Evolutionary conservation across 35 echinoderm and acorn worm genomes (phyloP).

Genomic region (Ophioderma brevispina): DNA sequence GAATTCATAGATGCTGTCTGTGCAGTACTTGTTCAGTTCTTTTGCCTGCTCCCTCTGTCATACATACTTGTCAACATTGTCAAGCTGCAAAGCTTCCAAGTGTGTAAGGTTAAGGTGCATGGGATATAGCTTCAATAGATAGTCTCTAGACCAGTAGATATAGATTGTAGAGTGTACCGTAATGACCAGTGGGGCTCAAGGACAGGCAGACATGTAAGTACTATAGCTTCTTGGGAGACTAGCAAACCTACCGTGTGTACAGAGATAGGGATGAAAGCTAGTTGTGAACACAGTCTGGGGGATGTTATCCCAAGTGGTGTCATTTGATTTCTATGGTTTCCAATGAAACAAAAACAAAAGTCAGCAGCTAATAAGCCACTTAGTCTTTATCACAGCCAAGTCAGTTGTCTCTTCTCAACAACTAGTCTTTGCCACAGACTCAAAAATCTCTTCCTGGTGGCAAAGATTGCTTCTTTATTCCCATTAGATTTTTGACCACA

Average conservation of each 20-base stretch:
- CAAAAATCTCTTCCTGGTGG: not conserved
- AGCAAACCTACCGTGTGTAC: not conserved
- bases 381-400: not conserved
- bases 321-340: not conserved
- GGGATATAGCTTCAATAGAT: not conserved
- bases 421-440: not conserved
- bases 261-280: not conserved
- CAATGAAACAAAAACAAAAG: not conserved
- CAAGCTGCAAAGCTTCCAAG: not conserved
- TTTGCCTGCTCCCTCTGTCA: not conserved
- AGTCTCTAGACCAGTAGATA: not conserved
- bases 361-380: not conserved
- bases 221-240: not conserved
- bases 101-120: not conserved
- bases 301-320: not conserved
- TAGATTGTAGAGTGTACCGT: not conserved
- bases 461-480: not conserved
- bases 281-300: not conserved
- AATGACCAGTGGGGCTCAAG: not conserved
- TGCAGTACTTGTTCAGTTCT: conserved; percentile 2
- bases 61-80: not conserved
- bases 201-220: not conserved
- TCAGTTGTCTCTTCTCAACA: not conserved
- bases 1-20: not conserved
- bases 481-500: not conserved